Conservation (phyloP, 2,797 vertebrate species). For the Crocidura indochinensis region DNA sequence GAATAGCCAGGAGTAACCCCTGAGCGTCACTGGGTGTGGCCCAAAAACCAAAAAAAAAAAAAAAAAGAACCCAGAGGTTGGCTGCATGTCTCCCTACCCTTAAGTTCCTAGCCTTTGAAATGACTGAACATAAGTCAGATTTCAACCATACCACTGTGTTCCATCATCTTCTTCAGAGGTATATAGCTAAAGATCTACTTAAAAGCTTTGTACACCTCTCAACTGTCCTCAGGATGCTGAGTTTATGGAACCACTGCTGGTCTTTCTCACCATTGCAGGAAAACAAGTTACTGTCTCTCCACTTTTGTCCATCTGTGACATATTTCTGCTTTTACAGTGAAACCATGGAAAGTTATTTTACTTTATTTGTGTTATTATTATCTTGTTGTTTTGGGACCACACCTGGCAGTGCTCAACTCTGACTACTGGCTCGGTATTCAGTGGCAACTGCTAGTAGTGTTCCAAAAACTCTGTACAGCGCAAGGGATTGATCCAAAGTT, state of each 20-base stretch:
- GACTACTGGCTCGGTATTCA: too few relatives aligned
- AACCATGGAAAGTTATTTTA: constrained; percentile 85
- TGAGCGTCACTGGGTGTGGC: too few relatives aligned
- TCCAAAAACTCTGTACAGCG: too few relatives aligned
- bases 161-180: not conserved
- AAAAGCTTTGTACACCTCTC: constrained; percentile 22
- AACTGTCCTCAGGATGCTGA: not conserved
- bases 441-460: too few relatives aligned
- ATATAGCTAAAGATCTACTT: not conserved
- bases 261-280: constrained; percentile 35
- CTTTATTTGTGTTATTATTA: too few relatives aligned
- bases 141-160: not conserved
- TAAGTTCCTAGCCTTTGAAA: constrained; percentile 56
- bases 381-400: too few relatives aligned
- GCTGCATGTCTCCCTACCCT: not conserved
- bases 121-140: constrained; percentile 2
- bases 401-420: too few relatives aligned
- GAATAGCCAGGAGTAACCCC: too few relatives aligned
- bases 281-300: constrained; percentile 64
- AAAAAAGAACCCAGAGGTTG: not conserved
- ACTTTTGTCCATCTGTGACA: constrained; percentile 72
- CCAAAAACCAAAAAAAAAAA: too few relatives aligned
- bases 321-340: constrained; percentile 72
- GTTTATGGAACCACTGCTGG: constrained; percentile 68
- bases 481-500: too few relatives aligned